Evolutionary conservation across 2,888 invertebrate genomes (phyloP).

Genomic region (Chymomyza caudatula): DNA sequence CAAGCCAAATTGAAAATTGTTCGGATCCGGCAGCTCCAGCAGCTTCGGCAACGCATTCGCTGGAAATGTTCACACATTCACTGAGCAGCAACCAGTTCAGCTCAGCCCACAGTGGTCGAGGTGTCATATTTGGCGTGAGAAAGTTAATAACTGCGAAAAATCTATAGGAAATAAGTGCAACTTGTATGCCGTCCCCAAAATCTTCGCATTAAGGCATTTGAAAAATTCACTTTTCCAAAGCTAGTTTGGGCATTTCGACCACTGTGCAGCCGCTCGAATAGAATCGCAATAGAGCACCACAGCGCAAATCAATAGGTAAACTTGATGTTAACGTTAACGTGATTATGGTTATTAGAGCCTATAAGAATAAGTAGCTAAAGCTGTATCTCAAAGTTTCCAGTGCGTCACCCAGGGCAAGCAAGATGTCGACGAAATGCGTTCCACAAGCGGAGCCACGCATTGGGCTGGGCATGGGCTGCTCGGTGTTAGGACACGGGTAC

Average conservation of each 20-base stretch:
- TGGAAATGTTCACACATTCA: slow-evolving; percentile 65
- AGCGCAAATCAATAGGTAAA: slow-evolving; percentile 68
- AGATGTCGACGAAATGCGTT: neutral
- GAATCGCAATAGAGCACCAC: slow-evolving; percentile 8
- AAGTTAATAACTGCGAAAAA: too few species aligned
- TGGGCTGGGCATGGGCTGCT: neutral
- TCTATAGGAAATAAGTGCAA: too few species aligned
- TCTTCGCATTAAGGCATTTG: too few species aligned
- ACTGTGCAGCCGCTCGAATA: too few species aligned
- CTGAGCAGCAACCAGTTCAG: slow-evolving; percentile 6
- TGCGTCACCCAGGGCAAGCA: neutral
- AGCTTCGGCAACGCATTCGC: slow-evolving; percentile 31
- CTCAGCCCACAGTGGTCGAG: too few species aligned
- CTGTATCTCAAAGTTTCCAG: slow-evolving; percentile 15
- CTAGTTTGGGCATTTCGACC: too few species aligned
- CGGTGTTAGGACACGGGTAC: neutral
- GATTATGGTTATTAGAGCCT: slow-evolving; percentile 71
- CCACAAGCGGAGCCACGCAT: neutral
- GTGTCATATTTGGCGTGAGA: too few species aligned
- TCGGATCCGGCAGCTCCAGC: slow-evolving; percentile 21
- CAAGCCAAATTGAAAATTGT: slow-evolving; percentile 25
- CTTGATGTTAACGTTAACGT: slow-evolving; percentile 69
- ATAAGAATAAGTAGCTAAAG: slow-evolving; percentile 54
- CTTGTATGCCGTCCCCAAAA: too few species aligned
- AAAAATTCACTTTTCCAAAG: too few species aligned